These are phyloP conservation scores for Drosophila orosa DNA, from an alignment of 1,140 invertebrate genomes.

Conservation along the genomic window DNA sequence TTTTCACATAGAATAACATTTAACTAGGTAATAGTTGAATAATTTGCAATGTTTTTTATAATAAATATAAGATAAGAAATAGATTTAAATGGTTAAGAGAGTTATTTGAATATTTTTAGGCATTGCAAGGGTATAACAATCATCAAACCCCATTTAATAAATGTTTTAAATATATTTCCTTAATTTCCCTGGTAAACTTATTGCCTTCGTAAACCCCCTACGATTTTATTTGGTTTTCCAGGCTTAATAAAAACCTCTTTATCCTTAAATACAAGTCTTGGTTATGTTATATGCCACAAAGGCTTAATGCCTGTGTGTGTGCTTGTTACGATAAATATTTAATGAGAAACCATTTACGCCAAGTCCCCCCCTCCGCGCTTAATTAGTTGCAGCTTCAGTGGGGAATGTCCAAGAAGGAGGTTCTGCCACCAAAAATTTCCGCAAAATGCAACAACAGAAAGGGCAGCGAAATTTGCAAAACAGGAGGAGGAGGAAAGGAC, in stretches of 20 bases:
- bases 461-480: not conserved
- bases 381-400: slow-evolving; percentile 60
- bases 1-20: not conserved
- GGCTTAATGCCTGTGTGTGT: slow-evolving; percentile 6
- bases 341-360: slow-evolving; percentile 62
- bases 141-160: not conserved
- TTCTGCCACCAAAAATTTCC: not conserved
- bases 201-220: too few species aligned
- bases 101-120: too few species aligned
- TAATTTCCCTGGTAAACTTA: not conserved
- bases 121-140: too few species aligned
- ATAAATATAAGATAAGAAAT: too few species aligned
- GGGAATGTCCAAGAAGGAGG: slow-evolving; percentile 9
- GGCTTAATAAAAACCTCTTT: not conserved
- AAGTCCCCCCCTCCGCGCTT: slow-evolving; percentile 21
- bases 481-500: not conserved
- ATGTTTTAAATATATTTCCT: not conserved
- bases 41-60: not conserved
- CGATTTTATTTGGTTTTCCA: not conserved
- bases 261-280: not conserved
- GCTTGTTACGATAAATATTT: slow-evolving; percentile 60
- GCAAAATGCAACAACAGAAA: slow-evolving; percentile 10
- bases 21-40: not conserved
- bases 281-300: not conserved
- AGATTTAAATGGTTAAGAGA: too few species aligned